Evolutionary conservation across 2,797 vertebrate species (phyloP), one percentile per base, ranked within the genome.

Genomic region (Phrynocephalus guinanensis): DNA sequence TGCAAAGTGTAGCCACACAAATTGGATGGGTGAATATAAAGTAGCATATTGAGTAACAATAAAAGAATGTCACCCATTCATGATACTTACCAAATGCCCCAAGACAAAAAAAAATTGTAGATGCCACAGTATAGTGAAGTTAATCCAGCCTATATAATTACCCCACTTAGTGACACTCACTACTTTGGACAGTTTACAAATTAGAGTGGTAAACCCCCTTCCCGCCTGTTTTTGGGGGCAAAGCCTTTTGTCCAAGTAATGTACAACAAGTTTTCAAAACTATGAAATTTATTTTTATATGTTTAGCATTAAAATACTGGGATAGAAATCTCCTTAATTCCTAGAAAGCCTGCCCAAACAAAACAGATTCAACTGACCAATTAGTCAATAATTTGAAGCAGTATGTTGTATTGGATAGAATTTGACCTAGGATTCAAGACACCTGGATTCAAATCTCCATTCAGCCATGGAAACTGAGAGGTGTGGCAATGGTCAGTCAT

Each of bases 1-100:
- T 67, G 26, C 52, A 63, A 89, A 48, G 38, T 26, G 50, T 28
- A 67, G 44, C 75, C 85, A 84, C 6, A 38, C 48, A 88, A 85
- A 11, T 83, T 71, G 72, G 56, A 78, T 76, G 86, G 66, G 83
- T 67, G 68, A 38, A 70, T 52, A 9, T 33, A 50, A 6, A 30
- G 22, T 52, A 84, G 28, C 52, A 16, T n/a, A 60, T 9, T 30
- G 52, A 38, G 16, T 8, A 33, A 86, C 22, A 72, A 15, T 6
- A 10, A 7, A 60, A 48, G 16, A 6, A 44, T 8, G 13, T 26
- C 33, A 16, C 52, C 72, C 30, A 15, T 86, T 79, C 26, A 78
- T 68, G 13, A 70, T 78, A 85, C 75, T 85, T 67, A 85, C 84
- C 73, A 33, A 20, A 18, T 44, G 48, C n/a, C 15, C 26, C 68